Conservation (phyloP, 2,797 vertebrate species). For the Atherinosoma microstoma region DNA sequence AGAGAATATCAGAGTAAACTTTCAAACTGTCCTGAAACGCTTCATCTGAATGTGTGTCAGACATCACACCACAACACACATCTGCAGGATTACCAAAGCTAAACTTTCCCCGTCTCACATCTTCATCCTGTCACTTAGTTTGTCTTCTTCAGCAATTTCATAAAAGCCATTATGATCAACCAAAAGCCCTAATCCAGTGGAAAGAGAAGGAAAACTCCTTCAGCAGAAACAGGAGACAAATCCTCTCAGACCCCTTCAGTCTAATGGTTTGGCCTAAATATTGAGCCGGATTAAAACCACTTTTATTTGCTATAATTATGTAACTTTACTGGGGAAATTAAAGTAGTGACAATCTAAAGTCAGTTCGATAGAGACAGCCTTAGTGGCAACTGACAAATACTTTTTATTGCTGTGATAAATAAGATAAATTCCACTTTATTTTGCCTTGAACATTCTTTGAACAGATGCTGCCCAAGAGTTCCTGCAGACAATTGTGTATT, state of each 20-base stretch:
- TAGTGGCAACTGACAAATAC: background rate
- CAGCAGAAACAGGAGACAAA: slow-evolving; percentile 53
- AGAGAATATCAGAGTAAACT: slow-evolving; percentile 16
- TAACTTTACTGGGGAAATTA: slow-evolving; percentile 3
- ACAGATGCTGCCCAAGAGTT: slow-evolving; percentile 27
- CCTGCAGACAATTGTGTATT: background rate
- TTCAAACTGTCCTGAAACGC: too few relatives aligned
- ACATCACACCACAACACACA: slow-evolving; percentile 10
- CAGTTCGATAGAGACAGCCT: slow-evolving; percentile 12
- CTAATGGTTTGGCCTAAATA: slow-evolving; percentile 55
- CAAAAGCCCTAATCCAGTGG: slow-evolving; percentile 29
- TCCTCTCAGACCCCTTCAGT: slow-evolving; percentile 25
- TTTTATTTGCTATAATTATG: slow-evolving; percentile 44
- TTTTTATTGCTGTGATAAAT: slow-evolving; percentile 14
- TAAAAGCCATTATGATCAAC: slow-evolving; percentile 19
- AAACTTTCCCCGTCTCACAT: slow-evolving; percentile 4
- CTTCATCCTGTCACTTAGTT: slow-evolving; percentile 1
- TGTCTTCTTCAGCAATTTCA: slow-evolving; percentile 10
- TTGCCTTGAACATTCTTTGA: slow-evolving; percentile 16
- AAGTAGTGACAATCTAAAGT: background rate
- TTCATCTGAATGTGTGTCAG: background rate
- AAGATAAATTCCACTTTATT: background rate
- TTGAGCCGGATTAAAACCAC: slow-evolving; percentile 39
- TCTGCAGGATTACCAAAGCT: background rate
- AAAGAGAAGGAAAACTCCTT: slow-evolving; percentile 18